phyloP scores from a whole-genome alignment of 2,888 invertebrate genomes.

The Timema podura region DNA sequence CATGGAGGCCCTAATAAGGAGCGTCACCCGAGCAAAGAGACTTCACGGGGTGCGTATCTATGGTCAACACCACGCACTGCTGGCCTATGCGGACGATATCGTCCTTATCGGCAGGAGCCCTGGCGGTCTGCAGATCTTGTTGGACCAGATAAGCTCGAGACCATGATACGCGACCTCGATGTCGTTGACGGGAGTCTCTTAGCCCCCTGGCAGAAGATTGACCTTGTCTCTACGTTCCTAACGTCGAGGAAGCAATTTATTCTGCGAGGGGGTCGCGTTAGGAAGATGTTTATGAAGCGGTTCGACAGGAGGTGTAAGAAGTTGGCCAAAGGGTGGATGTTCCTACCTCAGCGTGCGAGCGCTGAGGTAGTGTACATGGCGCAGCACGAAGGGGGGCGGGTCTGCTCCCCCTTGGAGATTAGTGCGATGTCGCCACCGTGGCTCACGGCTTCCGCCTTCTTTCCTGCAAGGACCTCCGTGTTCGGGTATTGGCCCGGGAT shows the following conservation, averaged over 20 bases:
- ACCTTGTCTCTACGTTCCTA: slow-evolving; percentile 34
- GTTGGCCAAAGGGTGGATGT: slow-evolving; percentile 36
- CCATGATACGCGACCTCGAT: slow-evolving; percentile 13
- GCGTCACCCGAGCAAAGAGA: background rate
- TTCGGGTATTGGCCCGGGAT: too few species aligned
- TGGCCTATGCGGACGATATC: slow-evolving; percentile 33
- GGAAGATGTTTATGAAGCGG: slow-evolving; percentile 7
- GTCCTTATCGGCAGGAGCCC: slow-evolving; percentile 25
- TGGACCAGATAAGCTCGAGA: slow-evolving; percentile 26
- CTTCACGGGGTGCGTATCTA: slow-evolving; percentile 16
- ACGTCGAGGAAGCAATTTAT: slow-evolving; percentile 36
- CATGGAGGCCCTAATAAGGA: slow-evolving; percentile 35
- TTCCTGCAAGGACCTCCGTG: slow-evolving; percentile 25
- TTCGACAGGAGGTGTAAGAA: slow-evolving; percentile 30
- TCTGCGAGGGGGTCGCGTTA: slow-evolving; percentile 33
- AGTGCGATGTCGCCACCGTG: slow-evolving; percentile 36
- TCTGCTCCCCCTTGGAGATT: slow-evolving; percentile 37
- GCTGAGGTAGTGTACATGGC: slow-evolving; percentile 31
- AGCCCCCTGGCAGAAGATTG: slow-evolving; percentile 35
- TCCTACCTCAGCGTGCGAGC: slow-evolving; percentile 35
- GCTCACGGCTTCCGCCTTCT: slow-evolving; percentile 39
- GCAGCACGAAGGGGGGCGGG: slow-evolving; percentile 39
- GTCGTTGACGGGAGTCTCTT: slow-evolving; percentile 24
- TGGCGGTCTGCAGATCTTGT: slow-evolving; percentile 25
- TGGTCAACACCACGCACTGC: slow-evolving; percentile 17